A percentile compares a stretch with the other conserved stretches of the same genome.
phyloP scores from a whole-genome alignment of 2,888 invertebrate species.

The Cosmopolites sordidus region DNA sequence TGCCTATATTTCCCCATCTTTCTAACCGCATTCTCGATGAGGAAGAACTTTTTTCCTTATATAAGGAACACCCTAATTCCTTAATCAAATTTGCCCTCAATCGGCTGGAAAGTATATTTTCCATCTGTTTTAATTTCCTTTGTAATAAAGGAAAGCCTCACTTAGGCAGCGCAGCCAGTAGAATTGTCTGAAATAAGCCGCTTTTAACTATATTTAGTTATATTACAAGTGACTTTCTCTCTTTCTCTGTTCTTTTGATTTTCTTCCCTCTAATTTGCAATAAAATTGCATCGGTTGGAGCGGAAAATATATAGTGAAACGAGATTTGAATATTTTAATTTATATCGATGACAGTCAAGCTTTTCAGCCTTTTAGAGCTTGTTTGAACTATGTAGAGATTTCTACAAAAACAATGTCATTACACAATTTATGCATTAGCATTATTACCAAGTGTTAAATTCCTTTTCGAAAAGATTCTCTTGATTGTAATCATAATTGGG shows the following conservation, averaged over 20 bases:
- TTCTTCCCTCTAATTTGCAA: conserved; percentile 14
- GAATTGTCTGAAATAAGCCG: conserved; percentile 21
- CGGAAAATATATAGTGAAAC: conserved; percentile 13
- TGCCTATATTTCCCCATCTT: neutral
- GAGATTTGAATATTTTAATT: conserved; percentile 14
- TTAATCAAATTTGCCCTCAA: conserved; percentile 14
- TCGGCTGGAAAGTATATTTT: conserved; percentile 20
- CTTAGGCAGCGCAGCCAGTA: conserved; percentile 13
- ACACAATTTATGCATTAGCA: too few relatives aligned
- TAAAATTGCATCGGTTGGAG: conserved; percentile 8
- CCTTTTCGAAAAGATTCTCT: too few relatives aligned
- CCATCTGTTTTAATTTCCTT: conserved; percentile 19
- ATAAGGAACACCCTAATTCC: conserved; percentile 2
- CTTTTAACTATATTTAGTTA: conserved; percentile 23
- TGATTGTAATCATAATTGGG: too few relatives aligned
- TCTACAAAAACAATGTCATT: too few relatives aligned
- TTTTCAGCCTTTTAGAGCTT: too few relatives aligned
- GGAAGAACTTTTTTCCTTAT: neutral
- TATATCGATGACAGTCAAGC: neutral
- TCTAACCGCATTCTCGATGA: neutral
- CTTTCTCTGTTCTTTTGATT: conserved; percentile 14
- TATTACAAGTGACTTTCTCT: conserved; percentile 21
- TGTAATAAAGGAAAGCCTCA: conserved; percentile 19
- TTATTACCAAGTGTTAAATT: too few relatives aligned
- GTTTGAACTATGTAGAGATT: too few relatives aligned